These are phyloP conservation scores for Gopherus evgoodei DNA, from an alignment of 2,113 vertebrate genomes.

Conservation along the genomic window DNA sequence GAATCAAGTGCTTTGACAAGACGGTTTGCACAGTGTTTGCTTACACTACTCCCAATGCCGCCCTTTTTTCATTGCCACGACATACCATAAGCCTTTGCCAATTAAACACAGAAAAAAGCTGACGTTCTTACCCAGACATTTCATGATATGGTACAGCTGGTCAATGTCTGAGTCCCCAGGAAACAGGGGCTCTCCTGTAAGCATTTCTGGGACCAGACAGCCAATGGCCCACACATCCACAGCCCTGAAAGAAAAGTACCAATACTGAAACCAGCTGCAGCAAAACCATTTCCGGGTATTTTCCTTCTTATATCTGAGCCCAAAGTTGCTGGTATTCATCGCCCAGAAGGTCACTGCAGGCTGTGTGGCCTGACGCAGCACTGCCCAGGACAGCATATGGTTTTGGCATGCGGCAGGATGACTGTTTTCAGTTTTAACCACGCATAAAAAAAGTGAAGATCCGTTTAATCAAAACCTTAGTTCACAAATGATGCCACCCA, in stretches of 20 bases:
- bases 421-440: background rate
- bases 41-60: background rate
- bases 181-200: slow-evolving; percentile 89
- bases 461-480: background rate
- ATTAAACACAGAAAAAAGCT: background rate
- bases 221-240: slow-evolving; percentile 94
- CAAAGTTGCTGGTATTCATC: background rate
- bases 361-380: background rate
- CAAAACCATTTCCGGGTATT: background rate
- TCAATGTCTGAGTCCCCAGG: slow-evolving; percentile 94
- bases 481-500: background rate
- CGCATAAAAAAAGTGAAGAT: background rate
- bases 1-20: background rate
- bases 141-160: slow-evolving; percentile 90
- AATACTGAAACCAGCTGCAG: background rate
- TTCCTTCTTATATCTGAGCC: background rate
- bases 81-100: background rate
- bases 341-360: accelerated
- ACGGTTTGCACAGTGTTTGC: background rate
- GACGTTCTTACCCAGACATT: slow-evolving; percentile 83
- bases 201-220: slow-evolving; percentile 89
- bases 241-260: slow-evolving; percentile 75
- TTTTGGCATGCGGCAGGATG: background rate
- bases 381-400: accelerated
- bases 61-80: background rate